Evolutionary conservation across 1,140 invertebrate genomes (phyloP).

Genomic region (Pachyrhynchus sulphureomaculatus): DNA sequence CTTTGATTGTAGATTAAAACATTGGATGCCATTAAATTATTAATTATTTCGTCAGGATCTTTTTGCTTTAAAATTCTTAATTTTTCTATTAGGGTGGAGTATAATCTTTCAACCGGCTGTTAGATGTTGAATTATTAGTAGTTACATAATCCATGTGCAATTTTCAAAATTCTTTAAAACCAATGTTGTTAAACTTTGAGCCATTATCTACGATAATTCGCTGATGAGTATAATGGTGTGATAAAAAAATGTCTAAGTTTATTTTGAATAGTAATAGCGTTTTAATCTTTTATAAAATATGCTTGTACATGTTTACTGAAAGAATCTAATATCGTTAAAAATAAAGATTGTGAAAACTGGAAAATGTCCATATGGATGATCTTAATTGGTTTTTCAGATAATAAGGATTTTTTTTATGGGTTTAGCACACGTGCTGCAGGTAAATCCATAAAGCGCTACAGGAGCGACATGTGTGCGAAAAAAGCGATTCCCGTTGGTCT

Average conservation of each 20-base stretch:
- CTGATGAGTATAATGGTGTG: too few relatives aligned
- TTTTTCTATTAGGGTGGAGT: conserved; percentile 34
- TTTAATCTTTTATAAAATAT: conserved; percentile 24
- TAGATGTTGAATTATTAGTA: conserved; percentile 29
- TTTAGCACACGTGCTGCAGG: too few relatives aligned
- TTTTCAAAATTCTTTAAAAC: conserved; percentile 32
- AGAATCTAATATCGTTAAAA: conserved; percentile 39
- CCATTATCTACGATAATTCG: too few relatives aligned
- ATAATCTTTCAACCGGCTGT: conserved; percentile 34
- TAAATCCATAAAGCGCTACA: too few relatives aligned
- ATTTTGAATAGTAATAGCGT: conserved; percentile 29
- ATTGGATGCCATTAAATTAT: conserved; percentile 16
- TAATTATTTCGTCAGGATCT: conserved; percentile 15
- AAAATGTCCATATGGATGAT: too few relatives aligned
- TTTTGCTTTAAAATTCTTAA: too few relatives aligned
- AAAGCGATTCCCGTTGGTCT: too few relatives aligned
- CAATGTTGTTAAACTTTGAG: too few relatives aligned
- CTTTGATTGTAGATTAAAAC: conserved; percentile 33
- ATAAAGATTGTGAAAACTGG: conserved; percentile 27
- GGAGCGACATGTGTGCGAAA: too few relatives aligned
- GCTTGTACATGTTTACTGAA: conserved; percentile 41
- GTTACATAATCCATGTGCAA: conserved; percentile 29
- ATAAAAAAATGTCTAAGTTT: conserved; percentile 37
- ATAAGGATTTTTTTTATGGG: too few relatives aligned
- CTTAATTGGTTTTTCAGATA: conserved; percentile 32